A percentile compares a stretch with the other conserved stretches of the same genome.
Evolutionary conservation across 2,888 invertebrate species (phyloP).

Genomic region (Aproaerema taeniolella): DNA sequence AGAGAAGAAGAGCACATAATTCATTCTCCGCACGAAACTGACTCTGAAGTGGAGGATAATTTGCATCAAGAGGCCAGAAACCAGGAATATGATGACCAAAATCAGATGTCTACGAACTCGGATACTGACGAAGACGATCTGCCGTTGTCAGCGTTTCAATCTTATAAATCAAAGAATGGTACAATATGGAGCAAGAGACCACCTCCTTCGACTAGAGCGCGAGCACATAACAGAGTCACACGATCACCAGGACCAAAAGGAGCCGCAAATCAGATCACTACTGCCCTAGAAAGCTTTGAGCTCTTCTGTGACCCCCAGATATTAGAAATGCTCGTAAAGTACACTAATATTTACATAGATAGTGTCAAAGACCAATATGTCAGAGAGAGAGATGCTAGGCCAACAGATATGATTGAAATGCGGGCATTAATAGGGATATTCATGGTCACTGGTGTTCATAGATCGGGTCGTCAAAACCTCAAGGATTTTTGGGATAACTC

Average conservation of each 20-base stretch:
- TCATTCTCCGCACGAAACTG: too few relatives aligned
- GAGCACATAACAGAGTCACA: background rate
- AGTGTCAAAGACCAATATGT: slow-evolving; percentile 2
- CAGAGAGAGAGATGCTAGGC: slow-evolving; percentile 5
- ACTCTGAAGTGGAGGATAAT: too few relatives aligned
- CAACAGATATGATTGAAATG: slow-evolving; percentile 7
- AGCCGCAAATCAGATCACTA: background rate
- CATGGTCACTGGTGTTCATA: slow-evolving; percentile 1
- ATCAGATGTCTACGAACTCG: background rate
- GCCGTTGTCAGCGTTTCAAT: background rate
- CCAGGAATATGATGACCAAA: too few relatives aligned
- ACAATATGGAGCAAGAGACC: slow-evolving; percentile 2
- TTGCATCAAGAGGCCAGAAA: too few relatives aligned
- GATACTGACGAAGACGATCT: slow-evolving; percentile 5
- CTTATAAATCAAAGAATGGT: slow-evolving; percentile 1
- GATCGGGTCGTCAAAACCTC: background rate
- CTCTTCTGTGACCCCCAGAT: slow-evolving; percentile 1
- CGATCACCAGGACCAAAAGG: slow-evolving; percentile 2
- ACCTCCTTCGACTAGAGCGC: background rate
- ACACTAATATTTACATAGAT: slow-evolving; percentile 3
- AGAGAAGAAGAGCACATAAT: too few relatives aligned
- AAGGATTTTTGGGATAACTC: slow-evolving; percentile 6
- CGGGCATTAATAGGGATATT: slow-evolving; percentile 6
- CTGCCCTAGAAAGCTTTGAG: background rate
- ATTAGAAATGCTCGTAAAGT: slow-evolving; percentile 3